A percentile compares a stretch with the other conserved stretches of the same genome.
These are phyloP conservation scores for Hyla sarda DNA, from an alignment of 2,113 vertebrate genomes.

Conservation along the genomic window DNA sequence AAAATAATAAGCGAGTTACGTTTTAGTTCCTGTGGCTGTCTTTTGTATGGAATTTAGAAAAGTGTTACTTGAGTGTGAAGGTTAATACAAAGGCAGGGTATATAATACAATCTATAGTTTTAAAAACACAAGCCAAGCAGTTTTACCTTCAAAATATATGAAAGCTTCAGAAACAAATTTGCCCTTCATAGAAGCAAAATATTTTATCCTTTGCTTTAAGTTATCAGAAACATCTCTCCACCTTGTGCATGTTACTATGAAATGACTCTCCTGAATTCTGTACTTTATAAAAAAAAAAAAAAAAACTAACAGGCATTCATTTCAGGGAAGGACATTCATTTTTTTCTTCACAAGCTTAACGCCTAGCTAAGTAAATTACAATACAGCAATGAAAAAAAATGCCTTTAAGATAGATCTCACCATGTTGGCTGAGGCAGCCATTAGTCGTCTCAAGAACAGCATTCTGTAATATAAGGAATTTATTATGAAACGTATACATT, in stretches of 20 bases:
- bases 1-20: conserved; percentile 2
- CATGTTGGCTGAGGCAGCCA: too few species aligned
- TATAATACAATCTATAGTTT: conserved; percentile 22
- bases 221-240: neutral
- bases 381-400: too few species aligned
- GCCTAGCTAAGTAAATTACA: conserved; percentile 39
- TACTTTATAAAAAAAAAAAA: neutral
- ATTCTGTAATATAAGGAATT: too few species aligned
- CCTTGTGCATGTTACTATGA: neutral
- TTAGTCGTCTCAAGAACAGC: too few species aligned
- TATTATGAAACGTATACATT: too few species aligned
- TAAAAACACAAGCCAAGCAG: conserved; percentile 27
- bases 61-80: conserved; percentile 21
- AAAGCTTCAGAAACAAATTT: conserved; percentile 27
- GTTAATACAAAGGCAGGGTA: conserved; percentile 23
- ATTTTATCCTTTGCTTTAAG: conserved; percentile 10
- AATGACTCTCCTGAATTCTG: conserved; percentile 29
- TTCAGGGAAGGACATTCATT: conserved; percentile 5
- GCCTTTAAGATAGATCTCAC: too few species aligned
- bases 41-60: conserved; percentile 4
- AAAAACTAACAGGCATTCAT: conserved; percentile 36
- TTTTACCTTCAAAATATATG: conserved; percentile 31
- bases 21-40: conserved; percentile 13
- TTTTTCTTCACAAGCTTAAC: conserved; percentile 31
- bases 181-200: conserved; percentile 26